Base-by-base conservation (phyloP, 2,113 vertebrate species). In the Takifugu bimaculatus region DNA sequence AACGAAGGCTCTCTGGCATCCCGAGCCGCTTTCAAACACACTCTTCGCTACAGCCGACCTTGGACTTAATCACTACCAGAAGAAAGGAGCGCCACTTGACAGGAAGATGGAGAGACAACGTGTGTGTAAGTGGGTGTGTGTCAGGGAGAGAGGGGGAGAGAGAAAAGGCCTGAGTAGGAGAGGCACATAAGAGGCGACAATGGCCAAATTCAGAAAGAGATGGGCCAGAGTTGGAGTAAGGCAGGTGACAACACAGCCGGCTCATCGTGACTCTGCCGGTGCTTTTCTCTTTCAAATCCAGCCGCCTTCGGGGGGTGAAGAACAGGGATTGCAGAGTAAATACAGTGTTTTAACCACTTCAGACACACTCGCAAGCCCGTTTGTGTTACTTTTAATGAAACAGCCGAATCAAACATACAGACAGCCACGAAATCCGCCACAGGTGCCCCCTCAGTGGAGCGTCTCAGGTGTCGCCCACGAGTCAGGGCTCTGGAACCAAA, bases 61-160 rank as follows among this genome's bases (percentile, higher is more conserved):
- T 85, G 81, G 80, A 78, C 73, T 83, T 88, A 85, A 88, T 87
- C 80, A 85, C 83, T 81, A 83, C 63, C 87, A 88, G 83, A 88
- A 83, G 83, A 83, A 81, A 78, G 65, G 81, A 78, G 81, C 74
- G 57, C 55, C 42, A 68, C 69, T 78, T 79, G 84, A 86, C 78
- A 80, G 73, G 65, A 78, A 82, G 83, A 85, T 75, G 67, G 81
- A 87, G 73, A 78, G 82, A 84, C 62, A 56, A 9, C 4, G 48
- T 50, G 45, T n/a, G 50, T 68, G 73, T 10, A 54, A 10, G 58
- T 9, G 62, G 20, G 55, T 45, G 66, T 67, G 50, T 26, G 52
- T 5, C 32, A n/a, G 35, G 26, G 39, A 27, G 29, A 4, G 6
- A 60, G 2, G 26, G 44, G 35, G 43, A 48, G 32, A n/a, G 35